phyloP scores from a whole-genome alignment of 2,888 invertebrate species.

The Diloba caeruleocephala region DNA sequence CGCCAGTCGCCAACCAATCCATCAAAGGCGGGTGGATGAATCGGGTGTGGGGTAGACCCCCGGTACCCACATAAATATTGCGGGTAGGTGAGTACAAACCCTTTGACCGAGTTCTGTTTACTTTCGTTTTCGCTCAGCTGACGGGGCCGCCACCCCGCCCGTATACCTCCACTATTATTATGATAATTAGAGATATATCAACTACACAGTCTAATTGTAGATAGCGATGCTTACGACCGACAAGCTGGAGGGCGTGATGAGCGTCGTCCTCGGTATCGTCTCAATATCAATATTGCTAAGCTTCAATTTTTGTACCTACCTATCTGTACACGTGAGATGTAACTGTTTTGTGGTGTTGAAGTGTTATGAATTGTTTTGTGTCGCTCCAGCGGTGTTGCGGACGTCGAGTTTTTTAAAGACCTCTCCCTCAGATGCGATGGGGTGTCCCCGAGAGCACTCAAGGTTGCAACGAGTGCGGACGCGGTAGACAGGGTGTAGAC shows the following conservation, averaged over 20 bases:
- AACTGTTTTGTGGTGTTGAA: conserved; percentile 19
- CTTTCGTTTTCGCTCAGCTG: conserved; percentile 90
- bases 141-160: conserved; percentile 83
- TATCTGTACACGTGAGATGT: neutral
- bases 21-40: conserved; percentile 87
- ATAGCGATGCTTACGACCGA: conserved; percentile 51
- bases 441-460: conserved; percentile 79
- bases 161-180: conserved; percentile 84
- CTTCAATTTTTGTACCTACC: conserved; percentile 18
- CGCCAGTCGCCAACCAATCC: conserved; percentile 88
- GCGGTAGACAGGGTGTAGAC: conserved; percentile 88
- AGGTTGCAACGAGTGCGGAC: conserved; percentile 87
- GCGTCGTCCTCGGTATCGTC: conserved; percentile 23
- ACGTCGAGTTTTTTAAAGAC: conserved; percentile 53
- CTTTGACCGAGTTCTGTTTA: conserved; percentile 90
- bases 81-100: conserved; percentile 89
- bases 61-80: conserved; percentile 89
- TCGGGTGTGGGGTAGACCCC: conserved; percentile 83
- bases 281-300: conserved; percentile 31
- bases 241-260: conserved; percentile 36
- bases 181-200: conserved; percentile 87
- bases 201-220: conserved; percentile 69
- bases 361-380: conserved; percentile 24
- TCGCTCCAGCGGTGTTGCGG: conserved; percentile 34
- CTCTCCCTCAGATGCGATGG: conserved; percentile 60